Evolutionary conservation across 2,888 invertebrate species (phyloP).

Genomic region (Stenchaetothrips biformis): DNA sequence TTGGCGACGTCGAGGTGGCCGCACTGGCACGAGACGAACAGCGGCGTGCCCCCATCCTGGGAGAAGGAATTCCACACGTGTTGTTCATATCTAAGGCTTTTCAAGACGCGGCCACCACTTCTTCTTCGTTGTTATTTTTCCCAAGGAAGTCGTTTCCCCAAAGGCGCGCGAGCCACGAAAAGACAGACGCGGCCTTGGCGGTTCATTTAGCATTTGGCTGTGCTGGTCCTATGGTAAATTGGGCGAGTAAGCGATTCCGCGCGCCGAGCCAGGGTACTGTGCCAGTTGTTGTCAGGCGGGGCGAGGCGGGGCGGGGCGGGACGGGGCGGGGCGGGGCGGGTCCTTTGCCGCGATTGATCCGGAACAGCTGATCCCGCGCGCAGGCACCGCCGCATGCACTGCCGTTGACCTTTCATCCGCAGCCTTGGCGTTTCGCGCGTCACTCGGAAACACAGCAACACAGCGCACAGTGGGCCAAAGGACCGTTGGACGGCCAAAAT

Average conservation of each 20-base stretch:
- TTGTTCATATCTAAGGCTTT: neutral
- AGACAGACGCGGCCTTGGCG: neutral
- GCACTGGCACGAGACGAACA: conserved; percentile 88
- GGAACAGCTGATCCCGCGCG: too few species aligned
- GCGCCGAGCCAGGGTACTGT: too few species aligned
- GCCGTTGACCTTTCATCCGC: too few species aligned
- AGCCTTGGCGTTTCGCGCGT: too few species aligned
- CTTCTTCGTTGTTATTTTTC: neutral
- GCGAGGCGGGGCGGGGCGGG: neutral
- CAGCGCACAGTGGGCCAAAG: too few species aligned
- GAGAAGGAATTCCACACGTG: conserved; percentile 37
- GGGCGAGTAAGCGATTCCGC: neutral
- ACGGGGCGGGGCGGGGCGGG: neutral
- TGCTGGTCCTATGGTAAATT: neutral
- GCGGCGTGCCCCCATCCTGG: conserved; percentile 91
- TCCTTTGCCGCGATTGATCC: neutral
- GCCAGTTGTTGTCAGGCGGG: neutral
- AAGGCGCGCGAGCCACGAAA: neutral
- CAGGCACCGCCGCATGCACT: too few species aligned
- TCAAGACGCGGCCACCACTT: too few species aligned
- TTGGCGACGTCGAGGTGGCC: conserved; percentile 84
- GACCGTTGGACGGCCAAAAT: too few species aligned
- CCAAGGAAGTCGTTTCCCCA: neutral
- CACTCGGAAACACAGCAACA: too few species aligned
- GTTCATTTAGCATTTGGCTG: neutral